Evolutionary conservation across 1,140 invertebrate species (phyloP).

Genomic region (Pseudomyrmex gracilis): DNA sequence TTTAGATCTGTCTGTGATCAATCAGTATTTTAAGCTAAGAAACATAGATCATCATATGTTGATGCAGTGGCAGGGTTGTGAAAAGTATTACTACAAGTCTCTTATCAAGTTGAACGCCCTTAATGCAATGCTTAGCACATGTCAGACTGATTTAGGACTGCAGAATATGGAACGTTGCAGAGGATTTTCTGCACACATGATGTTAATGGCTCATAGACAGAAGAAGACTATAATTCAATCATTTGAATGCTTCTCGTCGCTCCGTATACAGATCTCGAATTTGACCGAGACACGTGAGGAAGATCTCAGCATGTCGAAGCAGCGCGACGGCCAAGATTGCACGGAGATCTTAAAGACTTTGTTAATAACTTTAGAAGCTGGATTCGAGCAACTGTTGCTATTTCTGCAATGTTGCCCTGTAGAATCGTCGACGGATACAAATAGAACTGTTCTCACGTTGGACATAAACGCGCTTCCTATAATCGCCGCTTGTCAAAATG

Average conservation of each 20-base stretch:
- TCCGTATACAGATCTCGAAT: constrained; percentile 78
- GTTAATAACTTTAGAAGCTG: constrained; percentile 84
- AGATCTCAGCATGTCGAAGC: constrained; percentile 67
- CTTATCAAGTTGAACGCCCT: constrained; percentile 90
- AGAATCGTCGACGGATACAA: constrained; percentile 80
- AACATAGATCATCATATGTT: constrained; percentile 78
- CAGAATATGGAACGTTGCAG: constrained; percentile 93
- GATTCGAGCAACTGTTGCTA: constrained; percentile 87
- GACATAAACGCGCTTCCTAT: constrained; percentile 81
- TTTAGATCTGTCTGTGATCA: constrained; percentile 87
- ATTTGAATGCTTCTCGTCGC: constrained; percentile 79
- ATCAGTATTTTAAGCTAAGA: constrained; percentile 71
- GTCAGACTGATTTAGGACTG: constrained; percentile 92
- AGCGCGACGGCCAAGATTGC: constrained; percentile 68
- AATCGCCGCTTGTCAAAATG: constrained; percentile 81
- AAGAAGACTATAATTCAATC: constrained; percentile 79
- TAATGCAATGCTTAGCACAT: constrained; percentile 87
- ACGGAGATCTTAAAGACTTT: constrained; percentile 83
- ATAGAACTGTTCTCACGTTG: constrained; percentile 68
- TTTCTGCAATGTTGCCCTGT: constrained; percentile 88
- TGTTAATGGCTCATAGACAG: constrained; percentile 87
- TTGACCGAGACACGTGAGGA: constrained; percentile 63
- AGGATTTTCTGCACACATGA: constrained; percentile 91
- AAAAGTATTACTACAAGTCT: constrained; percentile 91
- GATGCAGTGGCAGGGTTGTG: constrained; percentile 90